A percentile compares a stretch with the other conserved stretches of the same genome.
These are phyloP conservation scores for Dynastes maya DNA, from an alignment of 2,888 invertebrate genomes.

Conservation along the genomic window DNA sequence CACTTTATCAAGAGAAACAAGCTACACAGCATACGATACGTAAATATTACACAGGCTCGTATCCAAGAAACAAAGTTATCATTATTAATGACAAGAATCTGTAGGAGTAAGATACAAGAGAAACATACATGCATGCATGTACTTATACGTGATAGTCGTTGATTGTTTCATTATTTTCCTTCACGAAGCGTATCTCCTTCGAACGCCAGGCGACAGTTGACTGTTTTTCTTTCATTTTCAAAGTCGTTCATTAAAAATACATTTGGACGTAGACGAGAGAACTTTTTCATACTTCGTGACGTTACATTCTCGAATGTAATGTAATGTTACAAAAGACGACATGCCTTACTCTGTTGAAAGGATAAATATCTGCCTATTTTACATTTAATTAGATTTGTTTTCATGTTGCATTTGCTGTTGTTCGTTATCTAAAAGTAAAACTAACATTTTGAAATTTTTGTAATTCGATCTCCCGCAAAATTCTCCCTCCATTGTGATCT, in stretches of 20 bases:
- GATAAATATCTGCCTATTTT: no score
- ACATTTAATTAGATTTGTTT: no score
- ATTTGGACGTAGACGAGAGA: background rate
- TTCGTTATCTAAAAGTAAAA: no score
- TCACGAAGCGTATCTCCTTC: slow-evolving; percentile 34
- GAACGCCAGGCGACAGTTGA: background rate
- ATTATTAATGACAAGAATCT: slow-evolving; percentile 1
- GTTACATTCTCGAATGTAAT: background rate
- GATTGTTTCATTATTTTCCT: slow-evolving; percentile 41
- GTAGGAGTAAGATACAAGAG: background rate
- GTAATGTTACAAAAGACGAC: background rate
- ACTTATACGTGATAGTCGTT: slow-evolving; percentile 9
- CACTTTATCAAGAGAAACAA: background rate
- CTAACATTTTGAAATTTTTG: no score
- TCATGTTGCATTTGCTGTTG: no score
- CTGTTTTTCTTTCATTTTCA: slow-evolving; percentile 8
- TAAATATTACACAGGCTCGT: background rate
- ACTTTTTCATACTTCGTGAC: background rate
- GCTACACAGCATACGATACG: background rate
- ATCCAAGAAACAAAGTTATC: slow-evolving; percentile 6
- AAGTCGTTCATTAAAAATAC: slow-evolving; percentile 21
- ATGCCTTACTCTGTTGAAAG: no score
- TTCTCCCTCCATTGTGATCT: no score
- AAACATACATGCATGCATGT: slow-evolving; percentile 14
- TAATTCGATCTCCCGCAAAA: no score